These are phyloP conservation scores for Chondrosia reniformis DNA, from an alignment of 37 sponge, comb jelly and placozoan genomes.

Conservation along the genomic window DNA sequence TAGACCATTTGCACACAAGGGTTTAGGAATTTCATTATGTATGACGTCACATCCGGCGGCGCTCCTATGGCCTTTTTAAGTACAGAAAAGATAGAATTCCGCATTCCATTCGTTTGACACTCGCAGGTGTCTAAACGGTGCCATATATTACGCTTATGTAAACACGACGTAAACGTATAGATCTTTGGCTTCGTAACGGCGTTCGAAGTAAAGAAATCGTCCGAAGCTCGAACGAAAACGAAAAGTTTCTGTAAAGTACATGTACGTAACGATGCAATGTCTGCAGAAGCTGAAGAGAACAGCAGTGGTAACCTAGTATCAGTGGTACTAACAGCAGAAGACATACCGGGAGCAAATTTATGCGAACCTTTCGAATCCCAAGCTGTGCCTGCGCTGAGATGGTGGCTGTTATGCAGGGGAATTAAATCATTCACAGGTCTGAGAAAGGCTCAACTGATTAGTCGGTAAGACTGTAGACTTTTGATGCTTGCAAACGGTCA, in stretches of 20 bases:
- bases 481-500: too few relatives aligned
- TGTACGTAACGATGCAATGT: background rate
- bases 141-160: too few relatives aligned
- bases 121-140: too few relatives aligned
- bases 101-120: background rate
- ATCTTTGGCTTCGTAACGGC: background rate
- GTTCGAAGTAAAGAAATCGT: background rate
- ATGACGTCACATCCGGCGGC: background rate
- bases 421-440: constrained; percentile 1
- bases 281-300: background rate
- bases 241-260: background rate
- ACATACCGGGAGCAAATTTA: constrained; percentile 40
- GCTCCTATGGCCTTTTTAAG: background rate
- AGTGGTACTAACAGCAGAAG: constrained; percentile 29
- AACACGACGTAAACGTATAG: too few relatives aligned
- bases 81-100: background rate
- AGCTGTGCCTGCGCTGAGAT: constrained; percentile 17
- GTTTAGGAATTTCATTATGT: background rate
- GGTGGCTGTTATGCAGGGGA: too few relatives aligned
- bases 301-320: background rate
- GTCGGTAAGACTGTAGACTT: background rate
- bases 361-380: constrained; percentile 30
- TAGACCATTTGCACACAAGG: background rate
- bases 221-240: background rate
- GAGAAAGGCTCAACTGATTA: background rate